These are phyloP conservation scores for Leptinotarsa undecemlineata DNA, from an alignment of 1,140 invertebrate species.

Conservation along the genomic window DNA sequence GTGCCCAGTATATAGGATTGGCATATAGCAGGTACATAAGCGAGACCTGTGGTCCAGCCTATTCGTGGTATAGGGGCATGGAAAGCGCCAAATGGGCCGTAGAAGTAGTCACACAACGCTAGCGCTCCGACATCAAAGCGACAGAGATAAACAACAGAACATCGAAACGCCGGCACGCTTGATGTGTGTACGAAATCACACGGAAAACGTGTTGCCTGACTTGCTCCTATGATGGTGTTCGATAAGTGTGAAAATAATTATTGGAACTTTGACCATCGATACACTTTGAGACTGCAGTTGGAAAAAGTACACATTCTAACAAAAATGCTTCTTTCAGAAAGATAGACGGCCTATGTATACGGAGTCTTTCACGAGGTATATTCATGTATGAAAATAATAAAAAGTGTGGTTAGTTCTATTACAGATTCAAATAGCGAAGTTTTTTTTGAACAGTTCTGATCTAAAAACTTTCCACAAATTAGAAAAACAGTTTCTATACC, in stretches of 20 bases:
- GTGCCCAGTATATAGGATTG: conserved; percentile 40
- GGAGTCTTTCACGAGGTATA: no score
- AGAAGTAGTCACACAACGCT: conserved; percentile 31
- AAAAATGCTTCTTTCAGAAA: no score
- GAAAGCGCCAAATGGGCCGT: conserved; percentile 27
- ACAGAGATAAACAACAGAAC: conserved; percentile 21
- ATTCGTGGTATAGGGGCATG: conserved; percentile 23
- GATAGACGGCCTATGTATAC: no score
- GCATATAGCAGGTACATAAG: conserved; percentile 47
- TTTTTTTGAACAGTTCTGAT: no score
- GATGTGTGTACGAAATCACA: conserved; percentile 30
- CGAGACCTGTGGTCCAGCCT: conserved; percentile 36
- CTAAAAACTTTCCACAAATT: no score
- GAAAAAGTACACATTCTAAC: not conserved
- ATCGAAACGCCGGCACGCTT: conserved; percentile 25
- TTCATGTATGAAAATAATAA: no score
- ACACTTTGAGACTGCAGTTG: not conserved
- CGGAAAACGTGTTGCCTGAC: conserved; percentile 31
- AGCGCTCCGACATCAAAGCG: conserved; percentile 12
- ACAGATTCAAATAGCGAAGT: no score
- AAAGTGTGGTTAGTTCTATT: no score
- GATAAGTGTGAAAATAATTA: conserved; percentile 33
- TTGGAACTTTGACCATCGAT: conserved; percentile 23
- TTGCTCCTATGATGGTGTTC: conserved; percentile 27
- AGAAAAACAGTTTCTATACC: no score